Conservation (phyloP, 2,113 vertebrate species). For the Damaliscus lunatus region DNA sequence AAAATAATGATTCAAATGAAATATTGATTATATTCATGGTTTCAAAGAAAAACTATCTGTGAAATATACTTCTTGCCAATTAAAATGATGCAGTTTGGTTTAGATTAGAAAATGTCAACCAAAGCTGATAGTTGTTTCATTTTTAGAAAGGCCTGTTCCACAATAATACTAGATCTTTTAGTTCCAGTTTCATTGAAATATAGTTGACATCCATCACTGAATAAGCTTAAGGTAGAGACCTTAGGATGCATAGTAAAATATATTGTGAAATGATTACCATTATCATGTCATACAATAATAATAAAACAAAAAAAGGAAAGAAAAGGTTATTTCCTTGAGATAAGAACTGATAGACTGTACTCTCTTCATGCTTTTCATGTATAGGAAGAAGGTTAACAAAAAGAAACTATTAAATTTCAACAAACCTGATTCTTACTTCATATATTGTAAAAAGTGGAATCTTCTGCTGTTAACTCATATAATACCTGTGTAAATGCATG, state of each 20-base stretch:
- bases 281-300: neutral
- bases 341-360: neutral
- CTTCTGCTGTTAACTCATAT: neutral
- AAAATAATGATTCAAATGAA: neutral
- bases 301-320: neutral
- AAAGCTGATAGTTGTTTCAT: neutral
- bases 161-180: neutral
- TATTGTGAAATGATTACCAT: neutral
- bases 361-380: neutral
- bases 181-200: neutral
- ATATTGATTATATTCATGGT: neutral
- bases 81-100: neutral
- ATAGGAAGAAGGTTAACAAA: neutral
- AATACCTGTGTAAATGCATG: neutral
- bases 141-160: neutral
- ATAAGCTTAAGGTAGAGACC: neutral
- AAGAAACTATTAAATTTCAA: neutral
- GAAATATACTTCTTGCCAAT: neutral
- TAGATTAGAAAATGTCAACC: neutral
- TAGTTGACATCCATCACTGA: neutral
- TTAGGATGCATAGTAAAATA: neutral
- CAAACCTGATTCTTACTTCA: neutral
- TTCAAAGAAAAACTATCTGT: neutral
- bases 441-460: neutral
- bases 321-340: neutral